Conservation (phyloP, 2,888 invertebrate species). For the Mactromeris polynyma region DNA sequence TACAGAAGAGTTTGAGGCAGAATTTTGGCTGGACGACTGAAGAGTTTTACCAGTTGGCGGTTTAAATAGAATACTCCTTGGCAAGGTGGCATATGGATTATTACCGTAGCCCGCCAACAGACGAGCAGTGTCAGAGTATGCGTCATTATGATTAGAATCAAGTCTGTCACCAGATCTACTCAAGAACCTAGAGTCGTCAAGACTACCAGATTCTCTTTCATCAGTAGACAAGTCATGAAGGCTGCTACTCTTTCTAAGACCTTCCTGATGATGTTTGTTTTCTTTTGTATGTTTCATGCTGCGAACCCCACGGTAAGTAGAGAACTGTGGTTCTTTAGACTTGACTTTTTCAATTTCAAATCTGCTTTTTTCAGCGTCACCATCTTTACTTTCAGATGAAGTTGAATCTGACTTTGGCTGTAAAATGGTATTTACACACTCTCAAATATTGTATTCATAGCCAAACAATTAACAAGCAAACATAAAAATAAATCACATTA, state of each 20-base stretch:
- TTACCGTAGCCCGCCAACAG: slow-evolving; percentile 71
- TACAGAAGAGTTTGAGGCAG: slow-evolving; percentile 62
- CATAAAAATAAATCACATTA: not conserved
- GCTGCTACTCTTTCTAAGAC: slow-evolving; percentile 85
- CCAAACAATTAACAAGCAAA: not conserved
- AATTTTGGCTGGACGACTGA: slow-evolving; percentile 48
- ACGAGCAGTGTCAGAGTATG: slow-evolving; percentile 56
- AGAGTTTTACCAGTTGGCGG: slow-evolving; percentile 52
- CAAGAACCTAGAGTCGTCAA: slow-evolving; percentile 78
- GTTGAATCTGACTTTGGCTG: slow-evolving; percentile 54
- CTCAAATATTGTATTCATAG: not conserved
- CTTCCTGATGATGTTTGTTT: slow-evolving; percentile 84
- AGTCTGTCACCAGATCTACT: slow-evolving; percentile 83
- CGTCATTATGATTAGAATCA: slow-evolving; percentile 63
- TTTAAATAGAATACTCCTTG: slow-evolving; percentile 63
- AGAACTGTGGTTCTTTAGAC: slow-evolving; percentile 74
- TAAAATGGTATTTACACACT: slow-evolving; percentile 13
- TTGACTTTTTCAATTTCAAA: slow-evolving; percentile 78
- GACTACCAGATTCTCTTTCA: slow-evolving; percentile 64
- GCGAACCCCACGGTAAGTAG: slow-evolving; percentile 84
- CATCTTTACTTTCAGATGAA: slow-evolving; percentile 35
- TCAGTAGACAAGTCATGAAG: slow-evolving; percentile 82
- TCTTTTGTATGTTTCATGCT: slow-evolving; percentile 84
- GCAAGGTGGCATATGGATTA: slow-evolving; percentile 76
- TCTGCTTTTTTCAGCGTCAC: slow-evolving; percentile 55